Evolutionary conservation across 2,888 invertebrate species (phyloP).

Genomic region (Nomada lathburiana): DNA sequence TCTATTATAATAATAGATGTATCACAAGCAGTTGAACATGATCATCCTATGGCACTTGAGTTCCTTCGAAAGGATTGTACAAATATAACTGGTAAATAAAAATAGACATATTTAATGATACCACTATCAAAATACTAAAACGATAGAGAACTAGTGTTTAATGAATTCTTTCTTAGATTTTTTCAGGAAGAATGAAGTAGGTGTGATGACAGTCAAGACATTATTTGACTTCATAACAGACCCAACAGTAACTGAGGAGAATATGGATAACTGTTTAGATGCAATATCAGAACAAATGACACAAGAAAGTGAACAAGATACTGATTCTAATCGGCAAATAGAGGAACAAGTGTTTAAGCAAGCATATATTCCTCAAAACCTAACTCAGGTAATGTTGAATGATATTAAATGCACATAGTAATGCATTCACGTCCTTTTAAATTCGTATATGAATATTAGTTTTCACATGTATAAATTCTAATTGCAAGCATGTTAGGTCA

Average conservation of each 20-base stretch:
- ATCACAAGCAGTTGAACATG: slow-evolving; percentile 99
- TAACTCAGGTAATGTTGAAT: slow-evolving; percentile 90
- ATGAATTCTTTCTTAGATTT: slow-evolving; percentile 87
- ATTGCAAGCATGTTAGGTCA: slow-evolving; percentile 86
- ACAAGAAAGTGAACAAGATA: slow-evolving; percentile 87
- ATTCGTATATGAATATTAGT: slow-evolving; percentile 26
- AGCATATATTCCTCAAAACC: slow-evolving; percentile 95
- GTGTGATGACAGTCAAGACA: slow-evolving; percentile 95
- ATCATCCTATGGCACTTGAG: slow-evolving; percentile 97
- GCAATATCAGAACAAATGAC: slow-evolving; percentile 89
- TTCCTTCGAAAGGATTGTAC: slow-evolving; percentile 98
- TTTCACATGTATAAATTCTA: slow-evolving; percentile 35
- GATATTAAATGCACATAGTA: slow-evolving; percentile 15
- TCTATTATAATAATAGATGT: slow-evolving; percentile 98
- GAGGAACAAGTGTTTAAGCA: slow-evolving; percentile 97
- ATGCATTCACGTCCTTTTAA: neutral
- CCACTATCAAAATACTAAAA: neutral
- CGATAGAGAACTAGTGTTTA: neutral
- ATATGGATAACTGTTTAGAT: slow-evolving; percentile 93
- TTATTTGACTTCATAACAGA: slow-evolving; percentile 99
- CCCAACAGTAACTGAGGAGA: slow-evolving; percentile 91
- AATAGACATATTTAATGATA: neutral
- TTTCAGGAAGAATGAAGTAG: slow-evolving; percentile 95
- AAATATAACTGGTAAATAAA: slow-evolving; percentile 90
- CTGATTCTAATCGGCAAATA: slow-evolving; percentile 89